These are phyloP conservation scores for Calidris pygmaea DNA, from an alignment of 2,113 vertebrate genomes.

Conservation along the genomic window DNA sequence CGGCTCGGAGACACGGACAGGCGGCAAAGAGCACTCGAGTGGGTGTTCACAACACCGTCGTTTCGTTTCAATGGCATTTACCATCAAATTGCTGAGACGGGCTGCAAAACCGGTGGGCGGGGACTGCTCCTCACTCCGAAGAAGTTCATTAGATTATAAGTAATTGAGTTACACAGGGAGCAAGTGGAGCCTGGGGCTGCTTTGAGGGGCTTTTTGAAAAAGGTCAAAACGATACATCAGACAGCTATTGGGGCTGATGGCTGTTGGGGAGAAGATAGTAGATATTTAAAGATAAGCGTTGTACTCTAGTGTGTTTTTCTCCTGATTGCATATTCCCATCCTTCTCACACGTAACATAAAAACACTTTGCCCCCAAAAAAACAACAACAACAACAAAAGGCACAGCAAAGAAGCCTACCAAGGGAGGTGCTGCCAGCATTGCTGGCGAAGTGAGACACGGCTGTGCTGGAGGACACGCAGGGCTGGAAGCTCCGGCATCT, in stretches of 20 bases:
- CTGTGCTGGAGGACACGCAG: neutral
- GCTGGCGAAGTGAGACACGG: neutral
- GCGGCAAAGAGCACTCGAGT: neutral
- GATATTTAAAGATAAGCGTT: slow-evolving; percentile 4
- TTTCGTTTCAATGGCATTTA: slow-evolving; percentile 42
- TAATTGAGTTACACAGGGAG: slow-evolving; percentile 41
- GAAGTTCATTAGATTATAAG: slow-evolving; percentile 63
- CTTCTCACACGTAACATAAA: neutral
- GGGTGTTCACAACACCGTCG: slow-evolving; percentile 22
- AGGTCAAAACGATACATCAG: slow-evolving; percentile 24
- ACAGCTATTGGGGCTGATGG: neutral
- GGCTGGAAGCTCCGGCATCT: neutral
- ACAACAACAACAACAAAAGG: neutral
- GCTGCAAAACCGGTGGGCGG: slow-evolving; percentile 49
- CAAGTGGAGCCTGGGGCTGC: slow-evolving; percentile 35
- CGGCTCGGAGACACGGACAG: neutral
- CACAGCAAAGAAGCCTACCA: neutral
- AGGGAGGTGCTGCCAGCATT: neutral
- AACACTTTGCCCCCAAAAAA: neutral
- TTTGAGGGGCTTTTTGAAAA: slow-evolving; percentile 40
- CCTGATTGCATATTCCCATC: neutral
- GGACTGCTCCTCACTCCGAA: slow-evolving; percentile 30
- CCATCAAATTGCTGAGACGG: slow-evolving; percentile 8
- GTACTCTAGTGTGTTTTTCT: neutral
- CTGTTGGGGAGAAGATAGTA: neutral